Base-by-base conservation (phyloP, 2,888 invertebrate genomes). In the Dexiosoma caninum region DNA sequence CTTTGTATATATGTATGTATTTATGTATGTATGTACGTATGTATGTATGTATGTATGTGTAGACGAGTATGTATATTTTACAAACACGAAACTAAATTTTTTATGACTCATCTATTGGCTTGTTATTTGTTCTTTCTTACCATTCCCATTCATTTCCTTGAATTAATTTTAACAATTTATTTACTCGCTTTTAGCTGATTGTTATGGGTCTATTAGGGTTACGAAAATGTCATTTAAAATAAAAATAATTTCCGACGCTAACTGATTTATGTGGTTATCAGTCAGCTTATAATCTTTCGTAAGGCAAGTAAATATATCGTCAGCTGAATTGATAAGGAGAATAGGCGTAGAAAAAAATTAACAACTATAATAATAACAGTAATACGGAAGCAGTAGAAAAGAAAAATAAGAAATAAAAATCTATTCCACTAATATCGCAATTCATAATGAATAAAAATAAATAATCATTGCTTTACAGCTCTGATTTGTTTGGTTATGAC, bases 121-220 rank as follows among this genome's bases (percentile, higher is more conserved):
- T 40, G 16, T 30, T 53, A 40, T 49, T 70, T 37, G 5, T 32
- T 72, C 7, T 55, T 51, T 42, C n/a, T 44, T 64, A 37, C 8
- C 23, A 21, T 23, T 69, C 40, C 9, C 21, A 51, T 21, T 60
- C 42, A 30, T 59, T 62, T 71, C 23, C 2, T 53, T 44, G 12
- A 16, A 16, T 70, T 69, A 35, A 23, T 44, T 59, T 74, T 64
- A 46, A 64, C 46, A 46, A 64, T 64, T 72, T 64, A 74, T 57
- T 72, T 19, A 32, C 42, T 42, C 40, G 30, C n/a, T 3, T 57
- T 62, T n/a, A 35, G 14, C 30, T 44, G 30, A 40, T 35, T 62
- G 60, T 9, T 12, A 44, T 72, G 23, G 12, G 46, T 30, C 37
- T 51, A 60, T 49, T 55, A 44, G 2, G n/a, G 42, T 40, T 46